phyloP scores from a whole-genome alignment of 2,113 vertebrate species.

The Hyperopisus bebe region DNA sequence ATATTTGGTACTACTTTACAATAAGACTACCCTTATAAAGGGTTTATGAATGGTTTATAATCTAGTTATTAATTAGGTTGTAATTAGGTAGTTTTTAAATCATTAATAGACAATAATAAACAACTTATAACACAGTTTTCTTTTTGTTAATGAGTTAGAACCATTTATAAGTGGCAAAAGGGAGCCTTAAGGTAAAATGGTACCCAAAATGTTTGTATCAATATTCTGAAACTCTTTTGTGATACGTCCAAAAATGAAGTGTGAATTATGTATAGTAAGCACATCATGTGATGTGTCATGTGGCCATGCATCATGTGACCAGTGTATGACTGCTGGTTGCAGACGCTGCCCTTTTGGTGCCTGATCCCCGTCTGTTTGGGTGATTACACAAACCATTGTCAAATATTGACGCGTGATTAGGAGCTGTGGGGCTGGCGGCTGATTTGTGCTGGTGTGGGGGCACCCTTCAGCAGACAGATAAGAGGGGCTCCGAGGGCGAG shows the following conservation, averaged over 20 bases:
- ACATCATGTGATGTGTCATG: neutral
- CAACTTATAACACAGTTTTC: neutral
- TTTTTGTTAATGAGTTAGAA: neutral
- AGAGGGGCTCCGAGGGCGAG: slow-evolving; percentile 19
- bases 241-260: neutral
- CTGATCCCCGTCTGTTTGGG: neutral
- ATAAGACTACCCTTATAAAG: neutral
- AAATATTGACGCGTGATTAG: slow-evolving; percentile 36
- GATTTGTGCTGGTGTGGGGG: slow-evolving; percentile 24
- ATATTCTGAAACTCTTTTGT: neutral
- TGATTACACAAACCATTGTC: slow-evolving; percentile 3
- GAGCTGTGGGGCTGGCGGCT: slow-evolving; percentile 9
- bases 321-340: neutral
- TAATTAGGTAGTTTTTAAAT: neutral
- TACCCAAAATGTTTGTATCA: neutral
- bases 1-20: neutral
- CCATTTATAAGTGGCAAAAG: neutral
- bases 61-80: neutral
- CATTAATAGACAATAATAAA: neutral
- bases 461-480: slow-evolving; percentile 34
- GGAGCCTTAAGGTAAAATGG: neutral
- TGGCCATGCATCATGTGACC: neutral
- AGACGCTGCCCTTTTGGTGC: neutral
- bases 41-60: neutral
- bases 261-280: neutral